These are phyloP conservation scores for Halocynthia aurantium DNA, from an alignment of 23 tunicate genomes.

Conservation along the genomic window DNA sequence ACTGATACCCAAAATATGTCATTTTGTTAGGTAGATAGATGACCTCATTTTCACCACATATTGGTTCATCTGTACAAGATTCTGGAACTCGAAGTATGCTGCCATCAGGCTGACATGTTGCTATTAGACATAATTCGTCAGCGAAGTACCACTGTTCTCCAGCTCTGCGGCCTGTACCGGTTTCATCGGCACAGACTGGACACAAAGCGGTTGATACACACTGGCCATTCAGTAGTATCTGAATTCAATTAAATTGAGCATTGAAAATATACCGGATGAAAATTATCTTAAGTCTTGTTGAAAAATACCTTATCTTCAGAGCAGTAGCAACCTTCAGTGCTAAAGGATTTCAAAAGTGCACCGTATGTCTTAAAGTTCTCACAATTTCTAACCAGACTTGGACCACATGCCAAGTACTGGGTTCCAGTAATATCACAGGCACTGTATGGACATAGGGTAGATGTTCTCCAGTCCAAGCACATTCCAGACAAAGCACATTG, in stretches of 20 bases:
- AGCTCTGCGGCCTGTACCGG: conserved; percentile 53
- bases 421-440: conserved; percentile 32
- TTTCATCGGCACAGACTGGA: conserved; percentile 83
- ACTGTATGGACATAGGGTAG: conserved; percentile 74
- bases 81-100: conserved; percentile 54
- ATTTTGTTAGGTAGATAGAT: too few species aligned
- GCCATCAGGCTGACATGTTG: conserved; percentile 81
- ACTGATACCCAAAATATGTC: neutral
- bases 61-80: conserved; percentile 75
- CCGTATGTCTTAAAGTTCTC: conserved; percentile 84
- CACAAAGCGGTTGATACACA: conserved; percentile 65
- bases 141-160: conserved; percentile 88
- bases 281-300: neutral
- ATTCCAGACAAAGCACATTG: conserved; percentile 61
- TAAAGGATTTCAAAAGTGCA: conserved; percentile 25
- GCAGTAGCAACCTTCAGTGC: conserved; percentile 93
- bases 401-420: conserved; percentile 71
- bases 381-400: conserved; percentile 67
- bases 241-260: neutral
- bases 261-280: neutral
- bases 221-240: conserved; percentile 75
- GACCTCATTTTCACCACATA: conserved; percentile 73
- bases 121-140: conserved; percentile 62
- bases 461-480: conserved; percentile 82
- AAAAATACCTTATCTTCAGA: conserved; percentile 49